A percentile compares a stretch with the other conserved stretches of the same genome.
Conservation (phyloP, 1,140 invertebrate genomes). For the Antheraea pernyi region DNA sequence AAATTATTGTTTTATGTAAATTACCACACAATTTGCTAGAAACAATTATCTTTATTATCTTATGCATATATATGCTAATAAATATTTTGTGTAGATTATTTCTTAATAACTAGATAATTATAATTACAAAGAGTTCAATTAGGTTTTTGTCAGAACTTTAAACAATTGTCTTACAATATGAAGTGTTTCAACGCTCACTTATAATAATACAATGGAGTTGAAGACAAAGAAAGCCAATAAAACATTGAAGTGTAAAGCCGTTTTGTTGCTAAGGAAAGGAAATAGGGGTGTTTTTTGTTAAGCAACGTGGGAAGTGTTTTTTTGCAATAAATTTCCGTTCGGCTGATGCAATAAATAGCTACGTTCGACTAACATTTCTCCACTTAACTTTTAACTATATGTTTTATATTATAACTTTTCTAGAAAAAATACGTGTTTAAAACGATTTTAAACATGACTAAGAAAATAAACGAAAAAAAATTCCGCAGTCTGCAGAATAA, state of each 20-base stretch:
- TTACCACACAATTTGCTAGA: no score
- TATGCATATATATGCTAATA: no score
- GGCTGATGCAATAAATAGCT: conserved; percentile 21
- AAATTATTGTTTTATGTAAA: neutral
- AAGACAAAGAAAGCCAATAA: conserved; percentile 12
- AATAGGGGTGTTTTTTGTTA: conserved; percentile 14
- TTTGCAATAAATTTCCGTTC: conserved; percentile 18
- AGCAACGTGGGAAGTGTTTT: conserved; percentile 13
- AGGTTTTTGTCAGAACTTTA: neutral
- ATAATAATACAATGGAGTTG: neutral
- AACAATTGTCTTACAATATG: neutral
- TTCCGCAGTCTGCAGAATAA: no score
- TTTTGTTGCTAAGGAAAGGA: conserved; percentile 6
- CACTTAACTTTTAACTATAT: no score
- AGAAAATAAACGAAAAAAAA: no score
- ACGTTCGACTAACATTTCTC: neutral
- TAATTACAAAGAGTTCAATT: neutral
- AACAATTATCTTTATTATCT: no score
- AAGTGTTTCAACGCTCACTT: neutral
- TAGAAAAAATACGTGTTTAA: no score
- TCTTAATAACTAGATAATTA: neutral
- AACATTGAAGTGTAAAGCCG: conserved; percentile 3
- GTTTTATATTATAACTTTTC: no score
- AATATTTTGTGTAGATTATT: neutral
- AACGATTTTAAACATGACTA: no score